Percentiles rank a stretch among this genome's conserved stretches.
Conservation (phyloP, 2,888 invertebrate genomes). For the Chloroclysta siterata region DNA sequence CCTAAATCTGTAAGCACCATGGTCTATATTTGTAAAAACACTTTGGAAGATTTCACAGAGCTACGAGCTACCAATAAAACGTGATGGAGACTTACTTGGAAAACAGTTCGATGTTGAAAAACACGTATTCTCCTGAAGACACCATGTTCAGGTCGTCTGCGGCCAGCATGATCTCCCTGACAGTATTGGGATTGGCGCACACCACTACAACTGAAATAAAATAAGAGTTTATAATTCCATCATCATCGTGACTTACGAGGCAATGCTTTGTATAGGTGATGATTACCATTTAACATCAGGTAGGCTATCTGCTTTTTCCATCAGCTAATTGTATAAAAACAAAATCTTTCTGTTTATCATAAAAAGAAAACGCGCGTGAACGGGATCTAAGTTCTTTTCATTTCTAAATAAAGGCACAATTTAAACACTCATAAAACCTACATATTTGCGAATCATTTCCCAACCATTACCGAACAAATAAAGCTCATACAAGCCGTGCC, state of each 20-base stretch:
- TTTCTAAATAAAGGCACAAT: no score
- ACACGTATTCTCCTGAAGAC: conserved; percentile 97
- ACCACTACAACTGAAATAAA: conserved; percentile 95
- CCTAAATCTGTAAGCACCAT: neutral
- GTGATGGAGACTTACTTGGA: conserved; percentile 88
- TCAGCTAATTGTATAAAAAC: no score
- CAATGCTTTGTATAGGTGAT: no score
- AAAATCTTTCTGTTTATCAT: neutral
- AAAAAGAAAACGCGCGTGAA: no score
- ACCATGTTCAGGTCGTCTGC: conserved; percentile 98
- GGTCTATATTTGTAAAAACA: neutral
- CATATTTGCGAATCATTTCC: no score
- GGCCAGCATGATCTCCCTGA: conserved; percentile 96
- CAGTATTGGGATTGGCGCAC: conserved; percentile 95
- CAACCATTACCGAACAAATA: no score
- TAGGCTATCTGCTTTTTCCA: no score
- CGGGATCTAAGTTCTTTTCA: no score
- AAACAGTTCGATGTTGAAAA: conserved; percentile 98
- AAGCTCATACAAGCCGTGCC: no score
- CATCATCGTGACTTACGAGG: no score
- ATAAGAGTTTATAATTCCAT: conserved; percentile 2
- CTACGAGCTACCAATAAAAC: neutral
- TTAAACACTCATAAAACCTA: no score
- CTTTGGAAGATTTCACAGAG: neutral
- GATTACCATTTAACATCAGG: no score